Conservation (phyloP, 2,888 invertebrate genomes). For the Acanthococcus lagerstroemiae region DNA sequence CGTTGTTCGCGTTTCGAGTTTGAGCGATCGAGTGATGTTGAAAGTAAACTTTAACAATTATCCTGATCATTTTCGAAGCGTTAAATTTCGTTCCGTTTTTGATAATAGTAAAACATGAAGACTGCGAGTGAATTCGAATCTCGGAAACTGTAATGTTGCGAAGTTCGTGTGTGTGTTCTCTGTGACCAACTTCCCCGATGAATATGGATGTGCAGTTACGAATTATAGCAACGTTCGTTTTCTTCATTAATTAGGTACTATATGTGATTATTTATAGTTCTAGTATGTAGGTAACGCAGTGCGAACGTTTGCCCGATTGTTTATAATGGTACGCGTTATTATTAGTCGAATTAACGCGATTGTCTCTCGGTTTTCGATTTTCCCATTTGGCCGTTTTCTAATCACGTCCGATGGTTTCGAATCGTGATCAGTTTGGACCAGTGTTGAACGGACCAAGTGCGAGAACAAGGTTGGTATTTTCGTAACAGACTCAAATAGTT, state of each 20-base stretch:
- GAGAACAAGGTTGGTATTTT: too few relatives aligned
- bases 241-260: constrained; percentile 5
- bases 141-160: too few relatives aligned
- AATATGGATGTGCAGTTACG: constrained; percentile 3
- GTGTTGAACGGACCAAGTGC: too few relatives aligned
- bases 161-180: too few relatives aligned
- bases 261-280: constrained; percentile 2
- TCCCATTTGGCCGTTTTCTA: too few relatives aligned
- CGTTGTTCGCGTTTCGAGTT: neutral
- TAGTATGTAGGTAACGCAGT: neutral
- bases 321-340: neutral
- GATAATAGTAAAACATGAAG: constrained; percentile 25
- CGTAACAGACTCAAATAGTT: too few relatives aligned
- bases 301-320: neutral
- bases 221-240: neutral
- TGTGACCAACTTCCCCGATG: too few relatives aligned
- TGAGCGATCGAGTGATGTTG: constrained; percentile 29
- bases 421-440: too few relatives aligned
- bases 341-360: too few relatives aligned
- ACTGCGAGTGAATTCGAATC: neutral
- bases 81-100: constrained; percentile 16
- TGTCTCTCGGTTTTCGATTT: too few relatives aligned
- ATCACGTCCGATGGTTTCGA: too few relatives aligned
- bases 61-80: constrained; percentile 24
- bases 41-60: constrained; percentile 23